Evolutionary conservation across 2,113 vertebrate species (phyloP).

Genomic region (Phainopepla nitens): DNA sequence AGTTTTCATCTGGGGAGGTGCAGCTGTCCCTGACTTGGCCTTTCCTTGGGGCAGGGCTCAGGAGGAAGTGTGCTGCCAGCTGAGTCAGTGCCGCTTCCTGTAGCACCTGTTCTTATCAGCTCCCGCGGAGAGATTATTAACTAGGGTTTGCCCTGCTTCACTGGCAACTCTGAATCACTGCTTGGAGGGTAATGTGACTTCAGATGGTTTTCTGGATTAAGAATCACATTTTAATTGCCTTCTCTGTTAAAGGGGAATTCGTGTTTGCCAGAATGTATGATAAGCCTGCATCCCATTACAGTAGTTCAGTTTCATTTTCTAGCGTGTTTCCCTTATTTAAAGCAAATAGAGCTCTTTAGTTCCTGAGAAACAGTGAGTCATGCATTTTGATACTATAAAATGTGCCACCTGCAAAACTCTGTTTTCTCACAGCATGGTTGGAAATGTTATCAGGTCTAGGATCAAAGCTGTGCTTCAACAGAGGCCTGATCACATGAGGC

Average conservation of each 20-base stretch:
- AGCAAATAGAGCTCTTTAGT: background rate
- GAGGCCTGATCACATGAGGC: background rate
- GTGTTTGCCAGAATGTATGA: background rate
- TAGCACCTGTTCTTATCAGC: constrained; percentile 13
- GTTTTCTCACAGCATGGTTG: background rate
- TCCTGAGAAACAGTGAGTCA: background rate
- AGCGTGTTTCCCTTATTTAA: background rate
- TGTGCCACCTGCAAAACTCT: background rate
- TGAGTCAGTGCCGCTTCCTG: constrained; percentile 35
- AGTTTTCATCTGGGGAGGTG: background rate
- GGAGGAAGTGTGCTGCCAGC: background rate
- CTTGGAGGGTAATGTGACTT: background rate
- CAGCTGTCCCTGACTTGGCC: fast-evolving
- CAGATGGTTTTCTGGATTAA: constrained; percentile 6
- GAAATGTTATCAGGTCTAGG: background rate
- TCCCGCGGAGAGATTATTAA: background rate
- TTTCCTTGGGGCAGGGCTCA: background rate
- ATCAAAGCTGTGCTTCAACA: background rate
- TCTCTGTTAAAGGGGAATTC: background rate
- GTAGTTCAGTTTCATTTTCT: background rate
- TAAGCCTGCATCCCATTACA: background rate
- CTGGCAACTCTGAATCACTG: background rate
- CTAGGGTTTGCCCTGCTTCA: background rate
- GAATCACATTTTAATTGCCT: constrained; percentile 16
- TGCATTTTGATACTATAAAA: background rate